Evolutionary conservation across 2,888 invertebrate species (phyloP).

Genomic region (Cerastoderma edule): DNA sequence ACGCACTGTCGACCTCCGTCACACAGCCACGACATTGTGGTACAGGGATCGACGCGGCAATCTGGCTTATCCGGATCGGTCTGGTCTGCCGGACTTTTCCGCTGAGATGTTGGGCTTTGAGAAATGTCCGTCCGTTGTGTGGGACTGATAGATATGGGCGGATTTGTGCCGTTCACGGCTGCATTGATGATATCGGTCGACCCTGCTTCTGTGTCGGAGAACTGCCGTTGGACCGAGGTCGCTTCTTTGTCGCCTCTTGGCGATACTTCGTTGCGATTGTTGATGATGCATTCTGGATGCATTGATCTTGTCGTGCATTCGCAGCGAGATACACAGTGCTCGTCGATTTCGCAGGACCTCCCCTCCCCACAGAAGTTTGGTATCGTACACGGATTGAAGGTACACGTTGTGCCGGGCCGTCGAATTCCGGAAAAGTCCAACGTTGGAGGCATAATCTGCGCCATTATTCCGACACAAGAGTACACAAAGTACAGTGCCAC

Average conservation of each 20-base stretch:
- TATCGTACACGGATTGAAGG: constrained; percentile 47
- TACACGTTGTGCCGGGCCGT: constrained; percentile 30
- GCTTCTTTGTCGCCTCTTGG: too few species aligned
- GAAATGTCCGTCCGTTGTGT: too few species aligned
- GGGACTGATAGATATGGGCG: too few species aligned
- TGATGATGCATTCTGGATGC: constrained; percentile 23
- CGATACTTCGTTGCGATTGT: too few species aligned
- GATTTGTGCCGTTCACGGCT: too few species aligned
- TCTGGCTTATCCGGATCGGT: not conserved
- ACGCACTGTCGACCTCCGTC: constrained; percentile 33
- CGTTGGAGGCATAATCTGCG: not conserved
- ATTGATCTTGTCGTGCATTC: constrained; percentile 26
- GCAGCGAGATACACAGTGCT: constrained; percentile 37
- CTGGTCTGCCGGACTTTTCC: too few species aligned
- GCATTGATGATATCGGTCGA: too few species aligned
- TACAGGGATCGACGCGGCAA: constrained; percentile 40
- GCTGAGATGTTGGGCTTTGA: too few species aligned
- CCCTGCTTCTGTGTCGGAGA: too few species aligned
- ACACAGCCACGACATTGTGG: constrained; percentile 32
- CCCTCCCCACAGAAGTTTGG: constrained; percentile 41
- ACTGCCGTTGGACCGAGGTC: too few species aligned
- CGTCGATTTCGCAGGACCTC: constrained; percentile 38
- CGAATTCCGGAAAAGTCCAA: constrained; percentile 5
- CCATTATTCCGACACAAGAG: not conserved
- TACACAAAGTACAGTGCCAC: too few species aligned